phyloP scores from a whole-genome alignment of 64 coral and sea anemone genomes.

The Acropora tenuis region DNA sequence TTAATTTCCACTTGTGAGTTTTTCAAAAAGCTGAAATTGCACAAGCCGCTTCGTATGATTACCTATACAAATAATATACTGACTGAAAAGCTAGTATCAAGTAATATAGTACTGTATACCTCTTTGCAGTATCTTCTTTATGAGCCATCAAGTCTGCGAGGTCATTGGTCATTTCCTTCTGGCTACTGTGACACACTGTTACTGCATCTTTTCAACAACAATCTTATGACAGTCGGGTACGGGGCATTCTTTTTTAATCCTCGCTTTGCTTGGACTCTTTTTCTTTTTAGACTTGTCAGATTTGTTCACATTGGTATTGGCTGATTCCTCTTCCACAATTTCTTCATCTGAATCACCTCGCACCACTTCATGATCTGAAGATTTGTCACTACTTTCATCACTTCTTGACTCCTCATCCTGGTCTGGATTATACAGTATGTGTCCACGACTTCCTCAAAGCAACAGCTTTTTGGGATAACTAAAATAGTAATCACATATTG shows the following conservation, averaged over 20 bases:
- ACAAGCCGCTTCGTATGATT: too few species aligned
- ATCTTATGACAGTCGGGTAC: conserved; percentile 22
- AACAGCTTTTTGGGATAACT: conserved; percentile 42
- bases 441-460: conserved; percentile 38
- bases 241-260: conserved; percentile 33
- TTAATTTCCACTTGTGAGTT: too few species aligned
- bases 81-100: neutral
- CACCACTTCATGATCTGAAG: conserved; percentile 17
- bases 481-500: conserved; percentile 27
- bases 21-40: too few species aligned
- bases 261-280: conserved; percentile 29
- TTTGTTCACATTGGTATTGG: conserved; percentile 21
- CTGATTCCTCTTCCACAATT: conserved; percentile 34
- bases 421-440: conserved; percentile 34
- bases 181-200: conserved; percentile 37
- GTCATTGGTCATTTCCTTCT: conserved; percentile 25
- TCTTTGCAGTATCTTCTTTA: conserved; percentile 47
- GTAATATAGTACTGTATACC: too few species aligned
- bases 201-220: conserved; percentile 78
- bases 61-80: conserved; percentile 27
- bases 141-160: conserved; percentile 73
- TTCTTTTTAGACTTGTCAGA: conserved; percentile 36
- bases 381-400: conserved; percentile 32
- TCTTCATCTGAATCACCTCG: conserved; percentile 29
- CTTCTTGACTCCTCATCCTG: conserved; percentile 37